phyloP scores from a whole-genome alignment of 2,888 invertebrate species.

The Chymomyza caudatula region DNA sequence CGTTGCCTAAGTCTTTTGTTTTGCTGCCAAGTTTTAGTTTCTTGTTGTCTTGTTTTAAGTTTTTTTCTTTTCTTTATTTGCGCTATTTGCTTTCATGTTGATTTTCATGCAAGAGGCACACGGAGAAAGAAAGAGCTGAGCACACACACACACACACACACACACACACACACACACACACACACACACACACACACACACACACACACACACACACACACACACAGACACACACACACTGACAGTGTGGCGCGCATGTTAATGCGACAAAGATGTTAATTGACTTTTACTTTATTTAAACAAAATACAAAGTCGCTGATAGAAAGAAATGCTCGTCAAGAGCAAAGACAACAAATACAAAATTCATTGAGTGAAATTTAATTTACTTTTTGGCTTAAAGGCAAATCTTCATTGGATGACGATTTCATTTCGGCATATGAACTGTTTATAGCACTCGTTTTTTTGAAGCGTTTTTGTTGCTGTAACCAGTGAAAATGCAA shows the following conservation, averaged over 20 bases:
- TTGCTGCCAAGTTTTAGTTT: slow-evolving; percentile 20
- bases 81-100: slow-evolving; percentile 31
- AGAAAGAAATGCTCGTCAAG: not conserved
- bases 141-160: slow-evolving; percentile 21
- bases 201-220: slow-evolving; percentile 2
- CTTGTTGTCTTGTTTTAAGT: slow-evolving; percentile 16
- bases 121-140: no score
- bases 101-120: slow-evolving; percentile 32
- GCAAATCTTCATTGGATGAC: slow-evolving; percentile 2
- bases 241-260: slow-evolving; percentile 35
- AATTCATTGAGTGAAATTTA: slow-evolving; percentile 63
- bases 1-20: slow-evolving; percentile 67
- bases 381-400: slow-evolving; percentile 37
- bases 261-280: slow-evolving; percentile 70
- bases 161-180: not conserved
- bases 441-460: not conserved
- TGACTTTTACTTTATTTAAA: slow-evolving; percentile 69
- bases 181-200: slow-evolving; percentile 9
- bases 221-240: not conserved
- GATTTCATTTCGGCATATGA: slow-evolving; percentile 22
- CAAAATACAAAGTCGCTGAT: slow-evolving; percentile 47
- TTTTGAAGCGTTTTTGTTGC: not conserved
- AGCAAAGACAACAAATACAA: slow-evolving; percentile 20
- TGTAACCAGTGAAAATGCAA: not conserved
- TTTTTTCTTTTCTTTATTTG: slow-evolving; percentile 6